These are phyloP conservation scores for Leptopilina boulardi DNA, from an alignment of 1,140 invertebrate genomes.

Conservation along the genomic window DNA sequence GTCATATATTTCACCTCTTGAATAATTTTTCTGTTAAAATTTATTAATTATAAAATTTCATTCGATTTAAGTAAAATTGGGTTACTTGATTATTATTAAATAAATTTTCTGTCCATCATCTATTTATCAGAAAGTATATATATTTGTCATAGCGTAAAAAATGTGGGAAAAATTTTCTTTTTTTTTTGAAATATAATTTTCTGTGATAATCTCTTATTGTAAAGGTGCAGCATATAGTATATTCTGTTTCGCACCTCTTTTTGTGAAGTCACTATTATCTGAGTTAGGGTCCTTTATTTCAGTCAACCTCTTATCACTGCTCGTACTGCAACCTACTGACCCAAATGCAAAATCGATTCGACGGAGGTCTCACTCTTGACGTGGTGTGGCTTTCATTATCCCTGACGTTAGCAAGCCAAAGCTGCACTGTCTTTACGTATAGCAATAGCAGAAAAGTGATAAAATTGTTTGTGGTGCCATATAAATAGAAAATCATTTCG, in stretches of 20 bases:
- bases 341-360: conserved; percentile 70
- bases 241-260: conserved; percentile 31
- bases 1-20: not conserved
- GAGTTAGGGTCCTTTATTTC: conserved; percentile 53
- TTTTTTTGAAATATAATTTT: conserved; percentile 37
- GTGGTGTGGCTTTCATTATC: conserved; percentile 51
- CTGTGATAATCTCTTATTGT: conserved; percentile 43
- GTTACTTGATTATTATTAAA: no score
- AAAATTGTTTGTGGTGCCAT: not conserved
- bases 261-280: conserved; percentile 46
- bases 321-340: conserved; percentile 67
- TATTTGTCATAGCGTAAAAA: no score
- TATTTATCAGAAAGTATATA: no score
- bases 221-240: not conserved
- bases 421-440: not conserved
- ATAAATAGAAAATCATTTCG: not conserved
- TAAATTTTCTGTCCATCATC: no score
- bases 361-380: conserved; percentile 57
- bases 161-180: not conserved
- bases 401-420: conserved; percentile 32
- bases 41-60: no score
- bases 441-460: not conserved
- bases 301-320: conserved; percentile 62
- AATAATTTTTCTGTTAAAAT: not conserved
- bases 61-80: no score